Base-by-base conservation (phyloP, 2,113 vertebrate species). In the Petaurus breviceps region DNA sequence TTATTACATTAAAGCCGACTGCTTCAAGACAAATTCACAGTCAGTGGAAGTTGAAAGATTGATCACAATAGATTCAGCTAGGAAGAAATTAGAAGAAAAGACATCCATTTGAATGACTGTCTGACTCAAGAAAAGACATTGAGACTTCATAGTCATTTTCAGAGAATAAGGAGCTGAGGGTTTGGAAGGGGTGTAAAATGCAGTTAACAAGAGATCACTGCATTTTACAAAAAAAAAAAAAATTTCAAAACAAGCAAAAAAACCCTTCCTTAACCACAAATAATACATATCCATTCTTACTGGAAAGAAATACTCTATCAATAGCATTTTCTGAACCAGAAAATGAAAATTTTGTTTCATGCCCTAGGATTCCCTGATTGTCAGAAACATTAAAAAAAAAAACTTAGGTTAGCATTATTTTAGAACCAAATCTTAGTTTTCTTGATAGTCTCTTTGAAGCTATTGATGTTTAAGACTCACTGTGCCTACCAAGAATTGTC, bases 31-130 rank as follows among this genome's bases (percentile, higher is more conserved):
- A 91, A 54, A 89, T 91, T 92, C 89, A 92, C 57, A 95, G n/a
- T 11, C 3, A 93, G 43, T 84, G 90, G 24, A 94, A 89, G 50
- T n/a, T 51, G 14, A 11, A 95, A 12, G 94, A 92, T 94, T 68
- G 37, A 46, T 2, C 3, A 95, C 26, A 26, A 28, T 90, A 92
- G 9, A 2, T 95, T 77, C 95, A 55, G 0, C 50, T 51, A 91
- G 51, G 51, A 91, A 96, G 37, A 95, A 94, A 91, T 61, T 55
- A 3, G 3, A 93, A 95, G 51, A 94, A 90, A 51, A 92, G 90
- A 47, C 16, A 94, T 3, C n/a, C 23, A 8, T 94, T 50, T 84
- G 55, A 61, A 94, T 54, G 24, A 90, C 55, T 92, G 57, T 23
- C 77, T 95, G 93, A 55, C 3, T 43, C 68, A 4, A 14, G 51